A percentile compares a stretch with the other conserved stretches of the same genome.
Conservation (phyloP, 2,888 invertebrate species). For the Clistopyga incitator region DNA sequence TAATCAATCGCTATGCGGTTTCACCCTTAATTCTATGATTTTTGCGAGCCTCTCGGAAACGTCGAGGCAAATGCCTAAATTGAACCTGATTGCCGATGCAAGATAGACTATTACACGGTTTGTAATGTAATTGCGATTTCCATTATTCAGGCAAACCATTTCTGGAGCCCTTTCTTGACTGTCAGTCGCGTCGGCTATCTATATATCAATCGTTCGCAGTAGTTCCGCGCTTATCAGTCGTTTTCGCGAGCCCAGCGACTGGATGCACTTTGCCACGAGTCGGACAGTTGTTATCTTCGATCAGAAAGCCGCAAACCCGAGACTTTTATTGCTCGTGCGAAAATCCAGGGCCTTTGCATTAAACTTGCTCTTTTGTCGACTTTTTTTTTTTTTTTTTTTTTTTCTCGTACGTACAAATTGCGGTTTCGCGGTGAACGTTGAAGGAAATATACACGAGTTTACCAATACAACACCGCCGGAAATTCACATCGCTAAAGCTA, state of each 20-base stretch:
- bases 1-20: constrained; percentile 27
- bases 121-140: constrained; percentile 77
- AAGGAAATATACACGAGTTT: neutral
- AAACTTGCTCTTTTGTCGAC: constrained; percentile 43
- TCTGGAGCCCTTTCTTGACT: constrained; percentile 64
- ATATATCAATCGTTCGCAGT: constrained; percentile 26
- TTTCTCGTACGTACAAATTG: constrained; percentile 43
- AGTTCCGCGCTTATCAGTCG: constrained; percentile 62
- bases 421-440: constrained; percentile 46
- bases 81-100: constrained; percentile 75
- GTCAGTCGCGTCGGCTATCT: constrained; percentile 37
- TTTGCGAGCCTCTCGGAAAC: constrained; percentile 41
- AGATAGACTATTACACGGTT: constrained; percentile 74
- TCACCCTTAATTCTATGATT: constrained; percentile 35
- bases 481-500: constrained; percentile 42
- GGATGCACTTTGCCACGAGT: constrained; percentile 66
- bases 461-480: constrained; percentile 28
- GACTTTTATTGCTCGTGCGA: constrained; percentile 67
- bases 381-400: constrained; percentile 42
- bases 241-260: constrained; percentile 66
- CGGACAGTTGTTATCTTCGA: constrained; percentile 68
- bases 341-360: constrained; percentile 35
- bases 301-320: constrained; percentile 57
- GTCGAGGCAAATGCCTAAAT: constrained; percentile 67
- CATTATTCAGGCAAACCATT: constrained; percentile 80